These are phyloP conservation scores for Prionailurus bengalensis DNA, from an alignment of 2,113 vertebrate species.

Conservation along the genomic window DNA sequence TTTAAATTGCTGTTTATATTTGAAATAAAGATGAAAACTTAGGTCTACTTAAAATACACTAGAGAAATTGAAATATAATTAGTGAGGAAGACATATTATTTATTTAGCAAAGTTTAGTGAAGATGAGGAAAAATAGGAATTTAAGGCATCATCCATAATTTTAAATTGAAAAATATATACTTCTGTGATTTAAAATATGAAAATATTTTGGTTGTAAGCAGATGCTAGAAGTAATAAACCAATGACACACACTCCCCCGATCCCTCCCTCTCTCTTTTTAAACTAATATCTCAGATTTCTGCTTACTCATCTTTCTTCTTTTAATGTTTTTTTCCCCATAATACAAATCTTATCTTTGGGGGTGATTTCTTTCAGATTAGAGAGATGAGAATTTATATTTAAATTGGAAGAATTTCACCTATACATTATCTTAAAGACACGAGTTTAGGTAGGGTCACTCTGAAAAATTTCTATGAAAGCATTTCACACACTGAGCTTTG, in stretches of 20 bases:
- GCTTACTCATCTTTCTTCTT: neutral
- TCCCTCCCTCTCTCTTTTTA: neutral
- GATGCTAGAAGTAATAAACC: neutral
- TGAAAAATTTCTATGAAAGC: neutral
- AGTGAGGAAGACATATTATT: neutral
- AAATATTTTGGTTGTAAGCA: constrained; percentile 33
- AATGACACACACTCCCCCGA: neutral
- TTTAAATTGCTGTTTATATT: neutral
- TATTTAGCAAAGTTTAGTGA: constrained; percentile 12
- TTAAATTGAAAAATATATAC: neutral
- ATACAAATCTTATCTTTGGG: neutral
- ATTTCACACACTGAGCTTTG: neutral
- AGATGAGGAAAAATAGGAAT: neutral
- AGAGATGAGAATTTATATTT: constrained; percentile 1
- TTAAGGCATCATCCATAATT: neutral
- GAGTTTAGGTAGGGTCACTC: neutral
- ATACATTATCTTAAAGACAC: neutral
- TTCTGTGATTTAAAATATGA: constrained; percentile 22
- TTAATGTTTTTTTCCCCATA: neutral
- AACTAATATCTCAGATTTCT: neutral
- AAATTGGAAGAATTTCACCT: neutral
- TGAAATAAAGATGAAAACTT: neutral
- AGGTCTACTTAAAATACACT: neutral
- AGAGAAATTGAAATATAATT: constrained; percentile 40
- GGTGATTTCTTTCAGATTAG: neutral